A percentile compares a stretch with the other conserved stretches of the same genome.
Evolutionary conservation across 2,797 vertebrate genomes (phyloP).

Genomic region (Gobionotothen gibberifrons): DNA sequence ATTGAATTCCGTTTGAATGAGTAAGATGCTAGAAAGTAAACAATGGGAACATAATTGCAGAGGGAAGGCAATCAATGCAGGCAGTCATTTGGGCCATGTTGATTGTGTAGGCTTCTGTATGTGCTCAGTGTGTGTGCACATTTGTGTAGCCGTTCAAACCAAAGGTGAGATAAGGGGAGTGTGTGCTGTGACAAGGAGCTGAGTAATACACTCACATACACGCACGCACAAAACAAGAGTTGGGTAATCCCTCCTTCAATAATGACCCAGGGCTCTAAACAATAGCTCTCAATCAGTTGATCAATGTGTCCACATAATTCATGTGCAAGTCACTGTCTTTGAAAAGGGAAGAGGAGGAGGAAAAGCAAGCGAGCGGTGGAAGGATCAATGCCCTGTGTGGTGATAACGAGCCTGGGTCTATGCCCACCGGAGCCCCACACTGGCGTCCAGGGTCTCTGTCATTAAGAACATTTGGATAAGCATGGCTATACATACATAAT

Average conservation of each 20-base stretch:
- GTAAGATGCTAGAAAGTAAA: conserved; percentile 99
- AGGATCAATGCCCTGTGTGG: conserved; percentile 94
- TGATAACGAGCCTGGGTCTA: conserved; percentile 93
- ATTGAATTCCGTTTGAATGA: conserved; percentile 99
- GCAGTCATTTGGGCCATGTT: conserved; percentile 98
- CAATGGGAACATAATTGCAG: conserved; percentile 99
- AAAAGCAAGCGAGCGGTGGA: conserved; percentile 89
- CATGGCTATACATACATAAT: conserved; percentile 83
- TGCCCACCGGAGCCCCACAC: conserved; percentile 89
- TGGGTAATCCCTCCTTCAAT: conserved; percentile 97
- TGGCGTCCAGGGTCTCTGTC: conserved; percentile 80
- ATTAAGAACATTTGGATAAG: conserved; percentile 85
- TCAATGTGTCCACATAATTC: conserved; percentile 99
- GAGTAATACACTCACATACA: conserved; percentile 83
- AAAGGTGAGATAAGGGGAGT: conserved; percentile 67
- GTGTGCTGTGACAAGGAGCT: conserved; percentile 81
- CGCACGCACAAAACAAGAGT: conserved; percentile 79
- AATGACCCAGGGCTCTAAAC: conserved; percentile 94
- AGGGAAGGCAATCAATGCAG: conserved; percentile 98
- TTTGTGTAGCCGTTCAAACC: conserved; percentile 64
- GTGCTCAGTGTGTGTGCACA: conserved; percentile 39
- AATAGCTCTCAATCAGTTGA: conserved; percentile 99
- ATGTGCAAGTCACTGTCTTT: conserved; percentile 94
- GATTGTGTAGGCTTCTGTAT: conserved; percentile 94
- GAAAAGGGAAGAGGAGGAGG: conserved; percentile 86